Base-by-base conservation (phyloP, 2,113 vertebrate genomes). In the Bothrops jararaca region DNA sequence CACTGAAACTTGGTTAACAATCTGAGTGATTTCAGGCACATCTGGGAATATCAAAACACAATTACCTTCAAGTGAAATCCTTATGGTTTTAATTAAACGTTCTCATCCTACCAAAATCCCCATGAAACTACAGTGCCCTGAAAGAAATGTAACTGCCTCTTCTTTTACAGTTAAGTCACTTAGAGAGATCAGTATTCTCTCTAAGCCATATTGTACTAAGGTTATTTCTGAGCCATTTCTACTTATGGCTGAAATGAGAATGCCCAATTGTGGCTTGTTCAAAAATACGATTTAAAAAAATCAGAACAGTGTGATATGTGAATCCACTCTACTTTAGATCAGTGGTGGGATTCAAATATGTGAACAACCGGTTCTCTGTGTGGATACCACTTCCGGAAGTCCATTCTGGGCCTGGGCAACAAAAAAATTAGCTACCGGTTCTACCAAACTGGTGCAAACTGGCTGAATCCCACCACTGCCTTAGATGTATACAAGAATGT, bases 11-110 rank as follows among this genome's bases (percentile, higher is more conserved):
- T 60, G 85, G 39, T 58, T 60, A 85, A 86, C 54, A 60, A 86
- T 91, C 91, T 86, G 85, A 86, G 85, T 91, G 91, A 91, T 91
- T 91, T 91, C 91, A 91, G 85, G 86, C n/a, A 86, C 85, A 86
- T 86, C 80, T 91, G 91, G 56, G 91, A 86, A 91, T 91, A 91
- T 86, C 54, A 86, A 91, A 86, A 91, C 85, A 91, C 91, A 86
- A 56, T 91, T 91, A 91, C 42, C 54, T 56, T 87, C 7, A 87
- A 91, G 80, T 45, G 6, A 45, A 52, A 50, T 60, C 42, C 39
- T 85, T 74, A 48, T 91, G 57, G 85, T 57, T 86, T 91, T n/a
- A 86, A 91, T 91, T 91, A 91, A 91, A 56, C 13, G 6, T 58
- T 91, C 80, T 91, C 45, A 45, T 86, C 39, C 53, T 85, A 86